Base-by-base conservation (phyloP, 2,113 vertebrate species). In the Tilapia sparmanii region DNA sequence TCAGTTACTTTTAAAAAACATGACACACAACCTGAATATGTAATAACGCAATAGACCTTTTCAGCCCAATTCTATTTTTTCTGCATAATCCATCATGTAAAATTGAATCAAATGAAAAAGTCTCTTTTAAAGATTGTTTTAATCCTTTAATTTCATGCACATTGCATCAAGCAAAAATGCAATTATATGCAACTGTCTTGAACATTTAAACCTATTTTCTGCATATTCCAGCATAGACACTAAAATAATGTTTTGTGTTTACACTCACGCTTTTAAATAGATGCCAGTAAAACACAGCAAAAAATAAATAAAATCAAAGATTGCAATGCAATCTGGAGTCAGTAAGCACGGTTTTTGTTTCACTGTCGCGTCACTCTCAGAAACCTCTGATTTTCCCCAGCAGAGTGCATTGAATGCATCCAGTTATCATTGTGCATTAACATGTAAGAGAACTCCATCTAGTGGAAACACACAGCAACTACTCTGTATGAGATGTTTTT, bases 401-500 rank as follows among this genome's bases (percentile, higher is more conserved):
- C 40, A 31, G 24, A 63, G 13, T n/a, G 10, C 16, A 45, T 10
- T 6, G 1, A 18, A 9, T 2, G 1, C 31, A 55, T 83, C 10
- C 11, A 15, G 1, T 16, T 2, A 5, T 6, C 12, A 45, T 55
- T 15, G 66, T 42, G 31, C 61, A 33, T 33, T 89, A 88, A 24
- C 57, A 10, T 90, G 87, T 93, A 88, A 47, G 80, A 94, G 88
- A 82, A 18, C 95, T 5, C 95, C 94, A 95, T 84, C 95, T 95
- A 92, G 93, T 94, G 96, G 95, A 81, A 1, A 29, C 1, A 83
- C 10, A 13, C 8, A 22, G 24, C n/a, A 90, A 94, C 80, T 83
- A 15, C 86, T 73, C 66, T 66, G 18, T 35, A 29, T 76, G 47
- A 26, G 61, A 66, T 1, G 4, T 40, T 68, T 68, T 68, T 4